Evolutionary conservation across 1,140 invertebrate species (phyloP).

Genomic region (Eriocheir sinensis): DNA sequence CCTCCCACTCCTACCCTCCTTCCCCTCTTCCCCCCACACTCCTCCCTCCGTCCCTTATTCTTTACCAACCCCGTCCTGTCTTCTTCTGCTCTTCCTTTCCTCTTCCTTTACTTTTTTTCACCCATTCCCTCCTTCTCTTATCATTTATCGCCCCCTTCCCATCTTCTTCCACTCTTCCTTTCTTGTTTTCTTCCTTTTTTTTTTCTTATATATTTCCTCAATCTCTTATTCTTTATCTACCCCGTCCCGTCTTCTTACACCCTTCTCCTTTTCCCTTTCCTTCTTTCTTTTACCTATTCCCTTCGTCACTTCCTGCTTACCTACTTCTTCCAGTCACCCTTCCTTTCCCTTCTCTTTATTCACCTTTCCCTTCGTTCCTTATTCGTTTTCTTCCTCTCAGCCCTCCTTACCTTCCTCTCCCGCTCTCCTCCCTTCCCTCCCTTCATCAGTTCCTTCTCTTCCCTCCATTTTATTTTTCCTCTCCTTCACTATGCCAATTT

Average conservation of each 20-base stretch:
- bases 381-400: neutral
- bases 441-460: neutral
- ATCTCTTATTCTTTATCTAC: constrained; percentile 7
- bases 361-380: neutral
- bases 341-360: neutral
- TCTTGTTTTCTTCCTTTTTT: neutral
- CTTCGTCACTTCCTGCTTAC: too few relatives aligned
- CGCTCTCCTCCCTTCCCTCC: constrained; percentile 23
- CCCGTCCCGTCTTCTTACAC: too few relatives aligned
- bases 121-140: neutral
- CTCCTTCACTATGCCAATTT: too few relatives aligned
- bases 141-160: neutral
- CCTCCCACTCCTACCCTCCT: neutral
- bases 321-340: constrained; percentile 42
- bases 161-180: neutral
- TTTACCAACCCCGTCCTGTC: neutral
- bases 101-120: neutral
- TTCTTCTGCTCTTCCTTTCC: neutral
- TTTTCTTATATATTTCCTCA: neutral
- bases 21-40: neutral
- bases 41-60: neutral
- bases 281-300: too few relatives aligned
- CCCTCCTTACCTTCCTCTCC: too few relatives aligned
- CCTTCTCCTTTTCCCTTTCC: too few relatives aligned
- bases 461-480: neutral